Conservation (phyloP, 2,797 vertebrate species). For the Columba guinea region DNA sequence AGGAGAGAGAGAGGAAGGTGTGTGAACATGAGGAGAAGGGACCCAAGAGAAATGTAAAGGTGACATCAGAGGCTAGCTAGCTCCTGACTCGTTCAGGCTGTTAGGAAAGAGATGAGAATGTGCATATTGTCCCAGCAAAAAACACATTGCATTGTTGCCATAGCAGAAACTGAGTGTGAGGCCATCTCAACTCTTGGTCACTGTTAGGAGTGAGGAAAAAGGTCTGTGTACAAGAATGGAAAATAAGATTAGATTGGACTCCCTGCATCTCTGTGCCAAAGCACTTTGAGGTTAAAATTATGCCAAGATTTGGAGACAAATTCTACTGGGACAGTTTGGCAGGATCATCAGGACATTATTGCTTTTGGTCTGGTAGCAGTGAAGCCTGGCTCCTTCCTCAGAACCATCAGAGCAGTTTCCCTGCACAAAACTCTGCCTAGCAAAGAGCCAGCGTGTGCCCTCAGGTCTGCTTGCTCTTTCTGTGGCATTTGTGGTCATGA, state of each 20-base stretch:
- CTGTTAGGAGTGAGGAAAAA: neutral
- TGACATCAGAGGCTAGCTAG: neutral
- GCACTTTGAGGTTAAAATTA: neutral
- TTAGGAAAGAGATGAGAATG: neutral
- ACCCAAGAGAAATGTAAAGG: neutral
- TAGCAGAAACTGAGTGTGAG: neutral
- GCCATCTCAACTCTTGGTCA: neutral
- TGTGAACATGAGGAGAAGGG: neutral
- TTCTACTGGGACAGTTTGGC: neutral
- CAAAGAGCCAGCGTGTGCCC: neutral
- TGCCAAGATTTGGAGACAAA: neutral
- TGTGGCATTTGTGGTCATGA: accelerated
- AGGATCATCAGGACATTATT: neutral
- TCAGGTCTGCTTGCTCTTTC: neutral
- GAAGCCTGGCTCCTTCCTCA: neutral
- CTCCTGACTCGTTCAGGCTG: neutral
- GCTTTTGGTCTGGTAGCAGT: neutral
- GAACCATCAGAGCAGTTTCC: neutral
- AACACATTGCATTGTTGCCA: neutral
- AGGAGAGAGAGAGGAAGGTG: neutral
- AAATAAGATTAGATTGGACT: neutral
- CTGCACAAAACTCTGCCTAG: neutral
- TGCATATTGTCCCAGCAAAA: neutral
- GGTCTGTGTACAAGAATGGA: neutral
- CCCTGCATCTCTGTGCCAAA: neutral